Conservation (phyloP, 64 coral and sea anemone genomes). For the Astreopora myriophthalma region DNA sequence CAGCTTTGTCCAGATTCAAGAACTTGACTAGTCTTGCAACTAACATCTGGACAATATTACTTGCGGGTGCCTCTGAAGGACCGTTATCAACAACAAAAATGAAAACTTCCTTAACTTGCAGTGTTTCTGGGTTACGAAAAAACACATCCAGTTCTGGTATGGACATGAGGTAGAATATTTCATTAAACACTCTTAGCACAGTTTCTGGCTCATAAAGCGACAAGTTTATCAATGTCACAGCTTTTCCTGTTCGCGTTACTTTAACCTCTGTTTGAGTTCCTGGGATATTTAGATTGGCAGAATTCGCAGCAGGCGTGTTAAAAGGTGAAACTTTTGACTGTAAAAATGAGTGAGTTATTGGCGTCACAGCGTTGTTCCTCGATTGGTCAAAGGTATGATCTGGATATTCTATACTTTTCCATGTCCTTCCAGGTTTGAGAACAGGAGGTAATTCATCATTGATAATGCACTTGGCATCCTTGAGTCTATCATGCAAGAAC, state of each 20-base stretch:
- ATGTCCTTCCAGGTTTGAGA: slow-evolving; percentile 64
- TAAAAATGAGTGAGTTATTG: slow-evolving; percentile 74
- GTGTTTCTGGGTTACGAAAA: slow-evolving; percentile 49
- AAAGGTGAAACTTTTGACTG: neutral
- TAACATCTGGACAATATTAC: slow-evolving; percentile 23
- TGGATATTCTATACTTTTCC: slow-evolving; percentile 41
- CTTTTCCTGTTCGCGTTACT: slow-evolving; percentile 56
- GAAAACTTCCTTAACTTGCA: slow-evolving; percentile 44
- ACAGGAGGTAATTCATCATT: slow-evolving; percentile 59
- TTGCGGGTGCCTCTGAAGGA: slow-evolving; percentile 36
- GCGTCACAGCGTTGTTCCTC: slow-evolving; percentile 39
- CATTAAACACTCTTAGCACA: slow-evolving; percentile 35
- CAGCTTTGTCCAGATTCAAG: slow-evolving; percentile 44
- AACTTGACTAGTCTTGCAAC: slow-evolving; percentile 23
- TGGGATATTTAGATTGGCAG: neutral
- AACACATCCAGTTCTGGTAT: neutral
- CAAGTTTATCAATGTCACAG: slow-evolving; percentile 53
- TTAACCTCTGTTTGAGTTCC: slow-evolving; percentile 22
- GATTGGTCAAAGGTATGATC: slow-evolving; percentile 72
- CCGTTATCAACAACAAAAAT: slow-evolving; percentile 71
- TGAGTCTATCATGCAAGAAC: slow-evolving; percentile 64
- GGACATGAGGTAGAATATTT: slow-evolving; percentile 45
- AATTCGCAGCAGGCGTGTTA: neutral
- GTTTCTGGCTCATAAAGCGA: slow-evolving; percentile 59
- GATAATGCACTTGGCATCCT: slow-evolving; percentile 78